Conservation (phyloP, 2,888 invertebrate species). For the Autographa gamma region DNA sequence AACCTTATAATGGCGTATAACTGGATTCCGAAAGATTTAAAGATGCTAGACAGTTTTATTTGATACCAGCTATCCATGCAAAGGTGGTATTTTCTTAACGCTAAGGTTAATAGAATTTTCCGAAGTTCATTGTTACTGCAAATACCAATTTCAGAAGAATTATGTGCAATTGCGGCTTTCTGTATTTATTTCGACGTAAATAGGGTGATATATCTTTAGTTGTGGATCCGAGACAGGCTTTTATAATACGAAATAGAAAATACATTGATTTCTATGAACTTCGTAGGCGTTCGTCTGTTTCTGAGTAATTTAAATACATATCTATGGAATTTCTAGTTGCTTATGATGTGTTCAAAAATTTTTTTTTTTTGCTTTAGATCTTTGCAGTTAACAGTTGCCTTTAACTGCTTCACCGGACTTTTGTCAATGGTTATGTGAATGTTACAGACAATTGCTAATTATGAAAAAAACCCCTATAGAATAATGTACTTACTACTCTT, state of each 20-base stretch:
- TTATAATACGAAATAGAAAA: conserved; percentile 2
- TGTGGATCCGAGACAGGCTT: not conserved
- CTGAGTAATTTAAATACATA: not conserved
- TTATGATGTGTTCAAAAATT: no score
- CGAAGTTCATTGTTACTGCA: conserved; percentile 39
- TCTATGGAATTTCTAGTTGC: not conserved
- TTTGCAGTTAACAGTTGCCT: no score
- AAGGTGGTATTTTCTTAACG: conserved; percentile 38
- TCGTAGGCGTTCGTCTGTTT: not conserved
- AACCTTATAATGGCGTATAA: not conserved
- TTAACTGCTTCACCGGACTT: no score
- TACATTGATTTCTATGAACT: not conserved
- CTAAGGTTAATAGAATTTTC: conserved; percentile 39
- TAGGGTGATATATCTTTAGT: not conserved
- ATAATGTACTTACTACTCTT: no score
- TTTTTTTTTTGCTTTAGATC: no score
- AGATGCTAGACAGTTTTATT: not conserved
- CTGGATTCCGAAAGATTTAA: not conserved
- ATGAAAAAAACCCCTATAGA: no score
- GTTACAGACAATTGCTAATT: no score
- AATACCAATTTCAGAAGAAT: conserved; percentile 26
- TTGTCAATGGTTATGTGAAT: no score
- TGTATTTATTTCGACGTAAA: conserved; percentile 34
- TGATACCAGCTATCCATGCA: conserved; percentile 11
- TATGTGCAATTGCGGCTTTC: conserved; percentile 25